Base-by-base conservation (phyloP, 2,888 invertebrate species). In the Drosophila dives region DNA sequence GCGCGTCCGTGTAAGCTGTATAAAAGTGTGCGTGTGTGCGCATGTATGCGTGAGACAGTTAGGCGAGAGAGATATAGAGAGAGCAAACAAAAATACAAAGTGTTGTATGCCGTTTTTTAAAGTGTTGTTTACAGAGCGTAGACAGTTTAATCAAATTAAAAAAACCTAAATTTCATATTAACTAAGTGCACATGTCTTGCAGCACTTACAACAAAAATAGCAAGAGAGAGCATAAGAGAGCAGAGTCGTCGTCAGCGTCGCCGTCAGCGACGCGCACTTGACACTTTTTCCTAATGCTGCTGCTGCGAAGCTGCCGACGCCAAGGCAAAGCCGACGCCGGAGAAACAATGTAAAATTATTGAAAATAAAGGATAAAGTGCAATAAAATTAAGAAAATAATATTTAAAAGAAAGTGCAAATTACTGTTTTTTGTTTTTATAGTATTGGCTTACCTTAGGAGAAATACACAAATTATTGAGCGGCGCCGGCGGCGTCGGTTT, bases 1-100 rank as follows among this genome's bases (percentile, higher is more conserved):
- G 80, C 83, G 83, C 87, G 88, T 89, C 80, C 76, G 76, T 89
- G 72, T 89, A 78, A 81, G 62, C 58, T 34, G 45, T 48, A 66
- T 72, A 60, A 61, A 63, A 53, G 65, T 75, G 83, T 72, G 85
- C 62, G 72, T 72, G 82, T 67, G 82, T 72, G 71, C 75, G 70
- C 69, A 62, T 84, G 85, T 85, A 67, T 75, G 70, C 60, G 81
- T 83, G 66, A 67, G 71, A 45, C 45, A 45, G 15, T 71, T 45
- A 17, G 60, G 65, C 26, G 53, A 58, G 54, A 38, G 42, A 61
- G 32, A 53, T 34, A 53, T 34, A 60, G 51, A 55, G 64, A 34
- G 63, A 38, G 58, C 54, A 36, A 54, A 64, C 45, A 62, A 40
- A 56, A 32, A 64, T 38, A 61, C 38, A 63, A 80, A 61, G 56